These are phyloP conservation scores for Dreissena polymorpha DNA, from an alignment of 1,140 invertebrate genomes.

Conservation along the genomic window DNA sequence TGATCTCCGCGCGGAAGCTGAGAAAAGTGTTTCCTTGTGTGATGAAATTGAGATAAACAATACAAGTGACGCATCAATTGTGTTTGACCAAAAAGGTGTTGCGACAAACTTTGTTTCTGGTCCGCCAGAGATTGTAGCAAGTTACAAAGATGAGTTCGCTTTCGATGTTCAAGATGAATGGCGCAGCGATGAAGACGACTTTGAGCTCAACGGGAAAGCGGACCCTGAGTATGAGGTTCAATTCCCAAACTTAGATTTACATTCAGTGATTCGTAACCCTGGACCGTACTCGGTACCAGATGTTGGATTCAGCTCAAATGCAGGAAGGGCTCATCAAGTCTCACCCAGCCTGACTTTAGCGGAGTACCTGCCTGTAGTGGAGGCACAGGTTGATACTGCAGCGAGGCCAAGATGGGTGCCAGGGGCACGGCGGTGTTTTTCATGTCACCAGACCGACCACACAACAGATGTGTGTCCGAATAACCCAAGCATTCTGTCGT, in stretches of 20 bases:
- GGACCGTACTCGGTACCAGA: background rate
- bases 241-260: constrained; percentile 4
- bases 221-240: background rate
- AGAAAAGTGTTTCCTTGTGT: background rate
- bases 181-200: background rate
- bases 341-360: constrained; percentile 1
- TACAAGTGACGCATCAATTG: background rate
- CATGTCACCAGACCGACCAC: constrained; percentile 30
- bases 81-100: background rate
- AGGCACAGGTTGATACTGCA: background rate
- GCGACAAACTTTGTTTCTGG: background rate
- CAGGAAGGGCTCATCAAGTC: background rate
- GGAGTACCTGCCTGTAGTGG: constrained; percentile 5
- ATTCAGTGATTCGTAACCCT: background rate
- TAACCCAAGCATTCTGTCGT: background rate
- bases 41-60: background rate
- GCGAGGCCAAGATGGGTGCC: constrained; percentile 24
- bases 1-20: background rate
- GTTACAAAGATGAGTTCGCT: constrained; percentile 21
- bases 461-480: constrained; percentile 25
- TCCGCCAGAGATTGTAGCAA: background rate
- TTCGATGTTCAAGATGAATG: constrained; percentile 28
- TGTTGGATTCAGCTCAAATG: background rate
- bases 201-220: background rate
- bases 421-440: constrained; percentile 22